These are phyloP conservation scores for Blastomussa wellsi DNA, from an alignment of 92 coral and sea anemone species.

Conservation along the genomic window DNA sequence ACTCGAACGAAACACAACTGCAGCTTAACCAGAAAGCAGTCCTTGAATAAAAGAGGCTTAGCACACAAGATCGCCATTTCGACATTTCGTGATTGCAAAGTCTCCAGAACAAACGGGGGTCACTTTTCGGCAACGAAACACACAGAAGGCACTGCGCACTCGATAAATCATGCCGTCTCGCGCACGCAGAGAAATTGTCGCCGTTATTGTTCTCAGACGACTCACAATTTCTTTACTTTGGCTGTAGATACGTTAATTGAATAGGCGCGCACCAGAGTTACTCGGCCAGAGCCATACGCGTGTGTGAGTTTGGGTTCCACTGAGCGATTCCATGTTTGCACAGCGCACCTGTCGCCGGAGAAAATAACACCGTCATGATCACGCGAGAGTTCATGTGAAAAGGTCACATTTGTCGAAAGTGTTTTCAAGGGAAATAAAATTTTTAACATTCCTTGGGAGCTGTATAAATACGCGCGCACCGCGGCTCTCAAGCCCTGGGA, in stretches of 20 bases:
- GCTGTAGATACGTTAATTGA: background rate
- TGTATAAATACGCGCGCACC: constrained; percentile 18
- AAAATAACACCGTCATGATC: constrained; percentile 20
- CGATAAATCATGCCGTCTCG: background rate
- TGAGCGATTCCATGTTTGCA: constrained; percentile 10
- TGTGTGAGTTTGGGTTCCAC: constrained; percentile 1
- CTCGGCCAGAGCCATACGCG: background rate
- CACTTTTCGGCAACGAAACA: constrained; percentile 17
- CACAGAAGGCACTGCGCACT: background rate
- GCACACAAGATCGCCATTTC: background rate
- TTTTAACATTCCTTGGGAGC: constrained; percentile 32
- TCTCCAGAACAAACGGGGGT: constrained; percentile 41
- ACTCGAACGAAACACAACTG: constrained; percentile 18
- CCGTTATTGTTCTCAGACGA: background rate
- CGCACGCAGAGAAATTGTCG: constrained; percentile 34
- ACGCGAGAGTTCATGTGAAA: constrained; percentile 49
- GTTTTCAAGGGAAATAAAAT: constrained; percentile 37
- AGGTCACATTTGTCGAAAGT: constrained; percentile 32
- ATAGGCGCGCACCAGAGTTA: background rate
- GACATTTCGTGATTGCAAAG: constrained; percentile 23
- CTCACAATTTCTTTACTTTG: background rate
- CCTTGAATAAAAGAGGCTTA: constrained; percentile 44
- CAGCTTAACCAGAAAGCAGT: constrained; percentile 30
- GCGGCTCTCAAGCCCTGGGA: background rate
- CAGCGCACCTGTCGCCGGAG: constrained; percentile 13